Base-by-base conservation (phyloP, 2,113 vertebrate species). In the Catharus minimus region DNA sequence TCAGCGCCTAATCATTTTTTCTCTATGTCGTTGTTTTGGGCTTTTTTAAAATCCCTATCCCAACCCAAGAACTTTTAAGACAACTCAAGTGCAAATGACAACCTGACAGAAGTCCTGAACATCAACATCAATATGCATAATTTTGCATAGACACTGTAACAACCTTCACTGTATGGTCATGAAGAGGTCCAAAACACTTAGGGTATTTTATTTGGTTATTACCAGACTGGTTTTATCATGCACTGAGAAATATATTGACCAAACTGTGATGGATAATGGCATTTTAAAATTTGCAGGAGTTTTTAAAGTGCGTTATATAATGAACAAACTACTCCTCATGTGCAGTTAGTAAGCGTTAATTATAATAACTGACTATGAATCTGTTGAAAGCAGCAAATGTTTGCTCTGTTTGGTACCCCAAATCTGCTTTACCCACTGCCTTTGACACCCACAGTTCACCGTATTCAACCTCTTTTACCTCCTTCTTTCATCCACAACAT, bases 401-500 rank as follows among this genome's bases (percentile, higher is more conserved):
- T 93, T 95, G 92, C 72, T 96, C 72, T 80, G 74, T 90, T 95
- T 94, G 82, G 87, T 94, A 86, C 96, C 96, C 97, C 95, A 95
- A 95, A 97, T 93, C 95, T 95, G 32, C 86, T 72, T 97, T 96
- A 89, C 88, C 92, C 82, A 91, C 90, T 94, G 93, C 93, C 95
- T 97, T 88, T 96, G 94, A 92, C 93, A 97, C 97, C 96, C 95
- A 95, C 93, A 69, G 96, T 96, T 97, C 97, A 94, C 97, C 78
- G 58, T 91, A 93, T 94, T 97, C 97, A 97, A 96, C 97, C 96
- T 96, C 96, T 96, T 97, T 97, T 97, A 96, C 97, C 97, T 97
- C 97, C 96, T 97, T 88, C 97, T 97, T 98, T 98, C 97, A 98
- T 98, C 97, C 96, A 97, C 97, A 97, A 97, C 97, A 98, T 97